These are phyloP conservation scores for Periplaneta americana DNA, from an alignment of 1,140 invertebrate species.

Conservation along the genomic window DNA sequence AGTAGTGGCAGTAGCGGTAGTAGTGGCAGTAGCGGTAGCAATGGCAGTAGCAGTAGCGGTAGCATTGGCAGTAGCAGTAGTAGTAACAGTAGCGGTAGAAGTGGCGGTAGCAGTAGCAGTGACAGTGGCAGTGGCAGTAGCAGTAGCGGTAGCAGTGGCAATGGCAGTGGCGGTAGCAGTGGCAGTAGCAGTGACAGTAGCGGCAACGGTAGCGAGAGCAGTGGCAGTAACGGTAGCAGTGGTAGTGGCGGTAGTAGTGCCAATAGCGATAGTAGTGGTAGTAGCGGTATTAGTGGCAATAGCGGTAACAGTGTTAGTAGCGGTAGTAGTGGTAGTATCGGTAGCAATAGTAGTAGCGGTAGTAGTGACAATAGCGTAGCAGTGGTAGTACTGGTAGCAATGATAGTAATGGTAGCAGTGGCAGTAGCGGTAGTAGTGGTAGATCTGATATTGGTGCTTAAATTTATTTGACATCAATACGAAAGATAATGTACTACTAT, in stretches of 20 bases:
- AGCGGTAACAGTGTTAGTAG: no score
- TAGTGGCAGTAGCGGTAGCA: background rate
- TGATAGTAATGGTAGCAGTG: no score
- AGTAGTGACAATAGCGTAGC: background rate
- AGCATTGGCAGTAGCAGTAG: background rate
- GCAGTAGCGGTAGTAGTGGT: no score
- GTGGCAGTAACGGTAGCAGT: background rate
- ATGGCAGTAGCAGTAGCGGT: background rate
- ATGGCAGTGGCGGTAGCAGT: background rate
- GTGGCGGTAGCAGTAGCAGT: background rate
- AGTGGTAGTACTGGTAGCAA: no score
- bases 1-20: background rate
- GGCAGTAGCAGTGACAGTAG: background rate
- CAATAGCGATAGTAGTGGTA: no score
- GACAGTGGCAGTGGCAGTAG: no score
- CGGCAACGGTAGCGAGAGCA: no score
- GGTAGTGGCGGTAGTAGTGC: background rate
- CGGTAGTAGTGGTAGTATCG: no score
- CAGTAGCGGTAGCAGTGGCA: background rate
- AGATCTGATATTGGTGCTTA: no score
- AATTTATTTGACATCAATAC: no score
- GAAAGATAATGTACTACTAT: no score
- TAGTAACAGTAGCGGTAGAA: no score
- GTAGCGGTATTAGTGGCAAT: background rate
- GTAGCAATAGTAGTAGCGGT: background rate